Evolutionary conservation across 2,113 vertebrate genomes (phyloP).

Genomic region (Sisor rabdophorus): DNA sequence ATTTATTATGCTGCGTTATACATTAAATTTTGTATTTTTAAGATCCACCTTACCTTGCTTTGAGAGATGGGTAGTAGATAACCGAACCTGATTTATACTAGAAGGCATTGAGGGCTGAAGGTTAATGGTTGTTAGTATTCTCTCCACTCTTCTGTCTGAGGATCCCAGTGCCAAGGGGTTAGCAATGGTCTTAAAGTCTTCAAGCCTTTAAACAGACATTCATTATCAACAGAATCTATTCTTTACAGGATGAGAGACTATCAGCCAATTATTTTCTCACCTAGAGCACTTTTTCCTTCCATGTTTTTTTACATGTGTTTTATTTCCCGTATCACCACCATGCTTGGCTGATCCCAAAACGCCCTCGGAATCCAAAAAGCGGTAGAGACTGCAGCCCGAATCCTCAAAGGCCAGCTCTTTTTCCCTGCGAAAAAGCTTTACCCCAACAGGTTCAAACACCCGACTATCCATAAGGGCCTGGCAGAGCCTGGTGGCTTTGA

Average conservation of each 20-base stretch:
- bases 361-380: slow-evolving; percentile 66
- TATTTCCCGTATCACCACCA: slow-evolving; percentile 52
- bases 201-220: slow-evolving; percentile 52
- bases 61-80: slow-evolving; percentile 61
- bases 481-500: slow-evolving; percentile 79
- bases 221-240: not conserved
- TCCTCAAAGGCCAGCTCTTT: slow-evolving; percentile 78
- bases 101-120: slow-evolving; percentile 59
- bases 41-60: slow-evolving; percentile 68
- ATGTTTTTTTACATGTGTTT: slow-evolving; percentile 46
- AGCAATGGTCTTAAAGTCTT: slow-evolving; percentile 69
- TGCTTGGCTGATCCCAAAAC: slow-evolving; percentile 40
- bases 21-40: too few relatives aligned
- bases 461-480: slow-evolving; percentile 82
- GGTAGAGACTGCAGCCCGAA: slow-evolving; percentile 74
- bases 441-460: slow-evolving; percentile 77
- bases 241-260: not conserved
- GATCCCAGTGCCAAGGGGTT: slow-evolving; percentile 74
- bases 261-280: slow-evolving; percentile 51
- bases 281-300: slow-evolving; percentile 62
- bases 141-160: slow-evolving; percentile 71
- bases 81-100: slow-evolving; percentile 43
- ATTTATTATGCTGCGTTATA: too few relatives aligned
- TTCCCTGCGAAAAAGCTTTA: slow-evolving; percentile 74
- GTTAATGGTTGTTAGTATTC: slow-evolving; percentile 69